Evolutionary conservation across 2,888 invertebrate genomes (phyloP).

Genomic region (Pristionchus entomophagus): DNA sequence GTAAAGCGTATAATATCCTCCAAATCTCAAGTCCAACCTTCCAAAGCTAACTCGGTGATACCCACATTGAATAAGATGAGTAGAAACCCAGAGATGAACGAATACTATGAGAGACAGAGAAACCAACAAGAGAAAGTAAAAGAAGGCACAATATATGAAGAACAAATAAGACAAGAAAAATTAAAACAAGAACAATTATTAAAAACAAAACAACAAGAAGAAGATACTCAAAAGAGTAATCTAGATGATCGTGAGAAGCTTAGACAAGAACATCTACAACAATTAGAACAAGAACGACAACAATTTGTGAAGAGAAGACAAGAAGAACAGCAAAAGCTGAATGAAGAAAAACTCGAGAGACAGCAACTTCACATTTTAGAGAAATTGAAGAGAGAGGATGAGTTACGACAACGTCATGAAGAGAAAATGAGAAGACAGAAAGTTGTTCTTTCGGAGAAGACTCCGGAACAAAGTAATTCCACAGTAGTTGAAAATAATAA

Average conservation of each 20-base stretch:
- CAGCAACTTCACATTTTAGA: background rate
- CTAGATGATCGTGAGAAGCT: too few species aligned
- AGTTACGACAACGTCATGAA: background rate
- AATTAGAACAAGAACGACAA: slow-evolving; percentile 50
- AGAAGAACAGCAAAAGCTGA: slow-evolving; percentile 43
- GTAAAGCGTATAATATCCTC: slow-evolving; percentile 39
- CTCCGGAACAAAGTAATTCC: too few species aligned
- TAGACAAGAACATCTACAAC: background rate
- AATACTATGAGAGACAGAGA: too few species aligned
- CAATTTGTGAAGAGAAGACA: background rate
- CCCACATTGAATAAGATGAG: too few species aligned
- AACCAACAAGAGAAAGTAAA: slow-evolving; percentile 45
- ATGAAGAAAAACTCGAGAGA: slow-evolving; percentile 45
- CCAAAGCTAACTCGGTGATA: too few species aligned
- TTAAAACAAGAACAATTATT: background rate
- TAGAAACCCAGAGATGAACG: background rate
- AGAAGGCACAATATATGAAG: slow-evolving; percentile 47
- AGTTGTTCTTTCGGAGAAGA: too few species aligned
- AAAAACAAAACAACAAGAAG: background rate
- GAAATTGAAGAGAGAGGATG: background rate
- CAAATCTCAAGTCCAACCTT: too few species aligned
- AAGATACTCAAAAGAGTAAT: background rate
- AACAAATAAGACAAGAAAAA: slow-evolving; percentile 31
- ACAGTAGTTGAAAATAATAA: background rate
- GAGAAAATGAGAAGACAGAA: background rate